Base-by-base conservation (phyloP, 2,888 invertebrate species). In the Limnephilus auricula region DNA sequence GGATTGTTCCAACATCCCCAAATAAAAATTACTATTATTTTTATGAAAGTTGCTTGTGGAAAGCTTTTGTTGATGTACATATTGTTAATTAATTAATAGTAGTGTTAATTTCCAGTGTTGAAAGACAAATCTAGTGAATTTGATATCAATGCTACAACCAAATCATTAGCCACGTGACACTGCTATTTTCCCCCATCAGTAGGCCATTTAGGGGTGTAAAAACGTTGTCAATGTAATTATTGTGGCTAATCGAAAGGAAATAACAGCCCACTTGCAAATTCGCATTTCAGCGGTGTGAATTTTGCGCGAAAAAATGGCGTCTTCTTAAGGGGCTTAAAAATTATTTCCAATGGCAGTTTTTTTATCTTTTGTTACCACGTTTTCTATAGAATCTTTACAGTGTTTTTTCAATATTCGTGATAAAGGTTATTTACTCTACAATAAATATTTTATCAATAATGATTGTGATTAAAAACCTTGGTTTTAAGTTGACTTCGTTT, bases 131-230 rank as follows among this genome's bases (percentile, higher is more conserved):
- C 65, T 65, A 65, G 65, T n/a, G 65, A 25, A 65, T 65, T 65
- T 9, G 65, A 65, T 25, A 6, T 65, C 65, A 65, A 25, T 34
- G 34, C 37, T 40, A 32, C 25, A 31, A 37, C 84, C 37, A 40
- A 84, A 84, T 84, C 84, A 84, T 84, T 84, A 32, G 37, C 31
- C 6, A 84, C 84, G 84, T 84, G 84, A 84, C 34, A 84, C 9
- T 84, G 84, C 84, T 32, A 84, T 84, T 84, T 37, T 10, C 80
- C 18, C 80, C 30, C 80, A 80, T 32, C 30, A 30, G 31, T 32
- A 31, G 80, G 80, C 65, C 65, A 65, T 65, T 65, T 65, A 65
- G 13, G 5, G 32, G 32, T 12, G 80, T 32, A 80, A 80, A 80
- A 80, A 80, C 15, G 80, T 30, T 80, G 80, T 80, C 80, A 80